A percentile compares a stretch with the other conserved stretches of the same genome.
Conservation (phyloP, 1,140 invertebrate genomes). For the Drosophila subobscura region DNA sequence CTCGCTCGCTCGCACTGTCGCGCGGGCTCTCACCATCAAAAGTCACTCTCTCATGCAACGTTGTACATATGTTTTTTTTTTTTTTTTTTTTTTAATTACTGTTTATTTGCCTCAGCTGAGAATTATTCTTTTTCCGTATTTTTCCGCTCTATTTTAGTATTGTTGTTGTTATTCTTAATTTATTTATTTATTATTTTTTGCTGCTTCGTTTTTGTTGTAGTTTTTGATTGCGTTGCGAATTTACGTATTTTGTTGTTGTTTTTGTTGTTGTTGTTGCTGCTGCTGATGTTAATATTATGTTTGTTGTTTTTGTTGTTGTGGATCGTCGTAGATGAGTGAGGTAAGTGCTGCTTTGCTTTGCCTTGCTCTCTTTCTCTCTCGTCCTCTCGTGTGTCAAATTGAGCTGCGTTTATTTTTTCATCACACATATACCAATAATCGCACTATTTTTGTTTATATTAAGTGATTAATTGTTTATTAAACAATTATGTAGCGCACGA, state of each 20-base stretch:
- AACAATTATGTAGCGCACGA: conserved; percentile 69
- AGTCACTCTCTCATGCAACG: conserved; percentile 48
- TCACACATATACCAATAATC: conserved; percentile 38
- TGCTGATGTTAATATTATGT: conserved; percentile 20
- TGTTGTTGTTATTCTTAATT: conserved; percentile 38
- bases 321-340: conserved; percentile 8
- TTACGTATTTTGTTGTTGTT: conserved; percentile 38
- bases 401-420: conserved; percentile 7
- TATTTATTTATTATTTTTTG: conserved; percentile 22
- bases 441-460: conserved; percentile 73
- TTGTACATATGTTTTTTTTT: conserved; percentile 63
- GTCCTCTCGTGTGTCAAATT: not conserved
- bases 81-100: conserved; percentile 39
- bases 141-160: conserved; percentile 55
- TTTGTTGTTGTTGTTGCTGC: conserved; percentile 37
- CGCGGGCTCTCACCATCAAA: conserved; percentile 5
- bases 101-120: conserved; percentile 1
- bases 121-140: conserved; percentile 43
- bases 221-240: conserved; percentile 77
- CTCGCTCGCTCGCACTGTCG: conserved; percentile 13
- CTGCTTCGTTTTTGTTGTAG: not conserved
- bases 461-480: conserved; percentile 79
- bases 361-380: too few relatives aligned
- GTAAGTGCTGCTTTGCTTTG: conserved; percentile 5
- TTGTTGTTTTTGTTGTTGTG: conserved; percentile 14